phyloP scores from a whole-genome alignment of 1,140 invertebrate species.

The Ostrea denselamellosa region DNA sequence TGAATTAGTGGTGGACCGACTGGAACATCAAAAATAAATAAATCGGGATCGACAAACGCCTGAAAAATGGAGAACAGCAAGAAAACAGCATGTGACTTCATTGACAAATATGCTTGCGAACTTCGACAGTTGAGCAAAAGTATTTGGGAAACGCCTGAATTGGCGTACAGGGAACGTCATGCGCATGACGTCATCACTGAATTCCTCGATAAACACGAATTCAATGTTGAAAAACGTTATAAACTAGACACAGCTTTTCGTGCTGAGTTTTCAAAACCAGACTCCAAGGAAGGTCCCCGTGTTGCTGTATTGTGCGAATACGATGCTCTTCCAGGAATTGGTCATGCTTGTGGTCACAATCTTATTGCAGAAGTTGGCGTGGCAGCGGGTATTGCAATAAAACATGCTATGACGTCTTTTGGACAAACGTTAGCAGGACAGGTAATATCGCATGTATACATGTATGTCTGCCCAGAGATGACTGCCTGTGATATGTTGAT shows the following conservation, averaged over 20 bases:
- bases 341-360: constrained; percentile 79
- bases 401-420: constrained; percentile 65
- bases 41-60: background rate
- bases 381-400: constrained; percentile 74
- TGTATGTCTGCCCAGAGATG: too few relatives aligned
- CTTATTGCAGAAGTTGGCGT: constrained; percentile 77
- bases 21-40: background rate
- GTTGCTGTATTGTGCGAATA: constrained; percentile 78
- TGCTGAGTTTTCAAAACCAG: constrained; percentile 64
- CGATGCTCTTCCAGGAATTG: constrained; percentile 78
- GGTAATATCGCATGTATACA: background rate
- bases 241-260: constrained; percentile 72
- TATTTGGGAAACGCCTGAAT: constrained; percentile 73
- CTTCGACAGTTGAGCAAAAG: constrained; percentile 54
- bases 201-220: constrained; percentile 69
- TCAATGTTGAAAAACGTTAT: constrained; percentile 67
- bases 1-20: too few relatives aligned
- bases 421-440: background rate
- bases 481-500: too few relatives aligned
- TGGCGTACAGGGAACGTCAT: constrained; percentile 67
- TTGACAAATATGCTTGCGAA: constrained; percentile 52
- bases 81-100: constrained; percentile 35
- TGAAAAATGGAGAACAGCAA: constrained; percentile 47
- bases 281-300: constrained; percentile 57
- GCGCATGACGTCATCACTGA: constrained; percentile 71